Conservation (phyloP, 2,888 invertebrate genomes). For the Machimus rusticus region DNA sequence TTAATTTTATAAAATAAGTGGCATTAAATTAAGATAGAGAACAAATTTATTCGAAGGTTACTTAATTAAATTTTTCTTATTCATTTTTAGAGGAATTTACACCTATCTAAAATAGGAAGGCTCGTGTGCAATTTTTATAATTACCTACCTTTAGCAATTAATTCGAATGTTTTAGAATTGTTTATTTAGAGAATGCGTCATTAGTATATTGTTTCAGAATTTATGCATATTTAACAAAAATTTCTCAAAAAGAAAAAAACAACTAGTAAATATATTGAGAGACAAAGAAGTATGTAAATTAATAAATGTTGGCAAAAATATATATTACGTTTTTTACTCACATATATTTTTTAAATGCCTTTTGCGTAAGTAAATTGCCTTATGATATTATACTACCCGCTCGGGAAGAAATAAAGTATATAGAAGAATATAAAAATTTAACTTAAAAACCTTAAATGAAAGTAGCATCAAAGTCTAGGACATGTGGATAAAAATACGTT, state of each 20-base stretch:
- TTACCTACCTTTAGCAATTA: background rate
- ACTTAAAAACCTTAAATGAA: background rate
- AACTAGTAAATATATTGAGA: background rate
- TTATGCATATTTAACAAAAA: background rate
- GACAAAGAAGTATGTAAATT: background rate
- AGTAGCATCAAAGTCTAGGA: too few species aligned
- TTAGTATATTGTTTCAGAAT: background rate
- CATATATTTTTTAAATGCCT: too few species aligned
- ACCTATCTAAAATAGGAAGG: conserved; percentile 32
- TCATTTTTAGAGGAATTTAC: conserved; percentile 18
- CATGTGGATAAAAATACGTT: background rate
- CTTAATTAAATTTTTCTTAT: background rate
- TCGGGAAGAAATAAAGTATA: background rate
- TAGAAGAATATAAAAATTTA: background rate
- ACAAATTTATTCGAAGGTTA: background rate
- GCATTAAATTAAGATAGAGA: background rate
- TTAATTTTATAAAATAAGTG: background rate
- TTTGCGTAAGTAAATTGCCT: too few species aligned
- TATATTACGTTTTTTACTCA: background rate
- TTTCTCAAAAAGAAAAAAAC: background rate
- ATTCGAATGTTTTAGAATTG: background rate
- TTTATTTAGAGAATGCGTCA: background rate
- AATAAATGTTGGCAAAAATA: conserved; percentile 17
- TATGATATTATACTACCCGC: background rate
- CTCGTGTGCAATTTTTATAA: conserved; percentile 39